Base-by-base conservation (phyloP, 2,113 vertebrate species). In the Craseonycteris thonglongyai region DNA sequence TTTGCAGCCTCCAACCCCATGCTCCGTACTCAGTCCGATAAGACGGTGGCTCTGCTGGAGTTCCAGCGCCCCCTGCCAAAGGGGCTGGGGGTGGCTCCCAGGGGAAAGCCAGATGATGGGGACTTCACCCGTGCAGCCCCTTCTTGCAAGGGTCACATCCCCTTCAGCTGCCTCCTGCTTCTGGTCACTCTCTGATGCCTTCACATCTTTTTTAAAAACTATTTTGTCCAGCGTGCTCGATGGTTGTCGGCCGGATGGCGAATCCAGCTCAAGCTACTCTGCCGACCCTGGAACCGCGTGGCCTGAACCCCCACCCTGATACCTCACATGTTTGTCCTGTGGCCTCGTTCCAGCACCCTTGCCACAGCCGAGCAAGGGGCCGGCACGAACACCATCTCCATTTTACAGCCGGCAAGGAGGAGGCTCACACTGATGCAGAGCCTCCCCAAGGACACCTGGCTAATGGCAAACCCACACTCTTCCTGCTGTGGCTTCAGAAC, bases 301-400 rank as follows among this genome's bases (percentile, higher is more conserved):
- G 28, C 58, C 7, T 0, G 8, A 5, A 15, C 4, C 22, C 38
- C 7, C 1, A 0, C 22, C 18, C 24, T 5, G 0, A 11, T 1
- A 4, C 3, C 4, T 45, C 1, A 1, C 3, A 1, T 0, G 3
- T 8, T 13, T 0, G 2, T 61, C 54, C 13, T 0, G 1, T 7
- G 65, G 13, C 58, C 68, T 26, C 7, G 0, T 24, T 4, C 47
- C 0, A 0, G 33, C 19, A 19, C 9, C 51, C 71, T 42, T 5
- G 0, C 26, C 15, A 0, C 16, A 11, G 56, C 42, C 63, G 2
- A 14, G 49, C 21, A 59, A 5, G 68, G 1, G 35, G n/a, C 61
- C 2, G 0, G 47, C 42, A 0, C 0, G 3, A 0, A 11, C 13
- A 3, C 1, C 19, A 0, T 28, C 3, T 54, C 75, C 78, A 0